Evolutionary conservation across 2,888 invertebrate genomes (phyloP).

Genomic region (Limenitis camilla): DNA sequence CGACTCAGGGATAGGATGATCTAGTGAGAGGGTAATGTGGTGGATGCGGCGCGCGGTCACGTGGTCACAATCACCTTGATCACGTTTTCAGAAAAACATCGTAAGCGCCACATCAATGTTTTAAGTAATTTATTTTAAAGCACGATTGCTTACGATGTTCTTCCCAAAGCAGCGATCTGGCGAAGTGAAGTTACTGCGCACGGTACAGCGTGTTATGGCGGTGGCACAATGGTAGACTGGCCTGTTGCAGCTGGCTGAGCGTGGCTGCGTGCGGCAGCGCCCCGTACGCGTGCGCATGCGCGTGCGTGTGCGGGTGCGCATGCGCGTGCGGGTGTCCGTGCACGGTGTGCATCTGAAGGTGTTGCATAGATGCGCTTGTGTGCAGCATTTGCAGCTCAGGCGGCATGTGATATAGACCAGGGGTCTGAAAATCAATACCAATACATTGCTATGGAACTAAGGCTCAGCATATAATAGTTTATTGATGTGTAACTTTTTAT

Average conservation of each 20-base stretch:
- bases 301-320: slow-evolving; percentile 32
- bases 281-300: slow-evolving; percentile 29
- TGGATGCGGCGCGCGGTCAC: neutral
- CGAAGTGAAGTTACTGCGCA: slow-evolving; percentile 26
- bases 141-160: too few species aligned
- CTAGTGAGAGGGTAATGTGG: neutral
- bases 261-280: slow-evolving; percentile 27
- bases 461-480: too few species aligned
- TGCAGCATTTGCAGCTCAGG: slow-evolving; percentile 64
- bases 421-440: slow-evolving; percentile 39
- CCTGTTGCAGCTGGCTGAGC: slow-evolving; percentile 21
- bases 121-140: neutral
- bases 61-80: neutral
- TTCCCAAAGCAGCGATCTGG: neutral
- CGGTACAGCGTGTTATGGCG: slow-evolving; percentile 39
- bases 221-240: slow-evolving; percentile 40
- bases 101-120: too few species aligned
- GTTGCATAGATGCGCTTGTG: slow-evolving; percentile 61
- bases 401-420: slow-evolving; percentile 69
- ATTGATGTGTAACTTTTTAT: too few species aligned
- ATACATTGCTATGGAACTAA: neutral
- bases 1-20: neutral
- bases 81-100: too few species aligned
- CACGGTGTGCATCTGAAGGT: slow-evolving; percentile 55
- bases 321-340: slow-evolving; percentile 26